phyloP scores from a whole-genome alignment of 2,888 invertebrate genomes.

The Craniophora ligustri region DNA sequence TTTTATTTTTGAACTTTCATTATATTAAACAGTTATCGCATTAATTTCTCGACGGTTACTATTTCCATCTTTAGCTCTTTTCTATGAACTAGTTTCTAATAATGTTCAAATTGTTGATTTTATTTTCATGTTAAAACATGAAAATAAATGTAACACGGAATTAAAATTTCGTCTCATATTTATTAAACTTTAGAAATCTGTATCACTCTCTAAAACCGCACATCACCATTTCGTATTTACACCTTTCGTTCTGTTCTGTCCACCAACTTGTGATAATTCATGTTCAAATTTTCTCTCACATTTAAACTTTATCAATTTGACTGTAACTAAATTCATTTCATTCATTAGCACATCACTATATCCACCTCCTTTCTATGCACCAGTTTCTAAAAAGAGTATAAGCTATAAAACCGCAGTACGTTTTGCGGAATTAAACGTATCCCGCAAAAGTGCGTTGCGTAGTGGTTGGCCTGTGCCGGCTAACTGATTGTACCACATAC shows the following conservation, averaged over 20 bases:
- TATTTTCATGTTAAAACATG: neutral
- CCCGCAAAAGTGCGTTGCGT: slow-evolving; percentile 54
- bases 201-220: neutral
- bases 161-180: too few relatives aligned
- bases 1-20: slow-evolving; percentile 2
- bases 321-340: neutral
- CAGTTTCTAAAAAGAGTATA: slow-evolving; percentile 10
- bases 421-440: slow-evolving; percentile 45
- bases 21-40: too few relatives aligned
- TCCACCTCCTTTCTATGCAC: slow-evolving; percentile 3
- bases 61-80: neutral
- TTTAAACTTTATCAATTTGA: slow-evolving; percentile 5
- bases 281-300: slow-evolving; percentile 1
- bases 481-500: slow-evolving; percentile 70
- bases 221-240: too few relatives aligned
- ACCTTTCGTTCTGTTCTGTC: too few relatives aligned
- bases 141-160: too few relatives aligned
- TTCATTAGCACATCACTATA: slow-evolving; percentile 8
- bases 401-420: slow-evolving; percentile 33
- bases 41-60: too few relatives aligned
- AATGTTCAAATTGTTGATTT: neutral
- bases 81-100: neutral
- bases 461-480: slow-evolving; percentile 49
- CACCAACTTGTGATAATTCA: too few relatives aligned
- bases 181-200: too few relatives aligned